Percentiles rank a stretch among this genome's conserved stretches.
Evolutionary conservation across 2,888 invertebrate species (phyloP).

Genomic region (Scaptomyza cyrtandrae): DNA sequence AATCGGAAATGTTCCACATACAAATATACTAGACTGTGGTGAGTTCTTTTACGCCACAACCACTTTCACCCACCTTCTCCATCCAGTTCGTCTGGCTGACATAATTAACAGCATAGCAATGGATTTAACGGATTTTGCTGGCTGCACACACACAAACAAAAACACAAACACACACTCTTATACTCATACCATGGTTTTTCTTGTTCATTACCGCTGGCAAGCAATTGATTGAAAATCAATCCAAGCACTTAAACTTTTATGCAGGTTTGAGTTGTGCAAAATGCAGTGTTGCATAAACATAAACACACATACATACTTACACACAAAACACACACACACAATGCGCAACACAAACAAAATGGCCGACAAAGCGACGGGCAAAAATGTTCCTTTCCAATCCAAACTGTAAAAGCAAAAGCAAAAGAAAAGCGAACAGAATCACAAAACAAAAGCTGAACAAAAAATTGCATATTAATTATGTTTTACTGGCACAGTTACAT

Average conservation of each 20-base stretch:
- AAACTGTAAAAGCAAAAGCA: slow-evolving; percentile 49
- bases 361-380: slow-evolving; percentile 64
- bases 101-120: slow-evolving; percentile 50
- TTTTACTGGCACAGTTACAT: slow-evolving; percentile 77
- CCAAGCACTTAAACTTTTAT: slow-evolving; percentile 72
- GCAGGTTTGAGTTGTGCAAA: slow-evolving; percentile 74
- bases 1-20: slow-evolving; percentile 11
- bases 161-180: neutral
- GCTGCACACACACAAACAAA: slow-evolving; percentile 11
- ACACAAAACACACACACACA: slow-evolving; percentile 54
- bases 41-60: slow-evolving; percentile 1
- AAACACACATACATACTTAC: slow-evolving; percentile 39
- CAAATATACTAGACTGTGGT: neutral
- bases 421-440: slow-evolving; percentile 45
- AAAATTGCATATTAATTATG: slow-evolving; percentile 79
- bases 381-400: slow-evolving; percentile 45
- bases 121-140: slow-evolving; percentile 47
- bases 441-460: slow-evolving; percentile 40
- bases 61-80: neutral
- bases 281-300: slow-evolving; percentile 75
- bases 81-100: slow-evolving; percentile 13
- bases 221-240: slow-evolving; percentile 75
- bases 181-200: neutral
- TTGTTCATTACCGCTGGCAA: slow-evolving; percentile 11
- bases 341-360: slow-evolving; percentile 62